A percentile compares a stretch with the other conserved stretches of the same genome.
These are phyloP conservation scores for Pogonocichla stellata DNA, from an alignment of 2,113 vertebrate species.

Conservation along the genomic window DNA sequence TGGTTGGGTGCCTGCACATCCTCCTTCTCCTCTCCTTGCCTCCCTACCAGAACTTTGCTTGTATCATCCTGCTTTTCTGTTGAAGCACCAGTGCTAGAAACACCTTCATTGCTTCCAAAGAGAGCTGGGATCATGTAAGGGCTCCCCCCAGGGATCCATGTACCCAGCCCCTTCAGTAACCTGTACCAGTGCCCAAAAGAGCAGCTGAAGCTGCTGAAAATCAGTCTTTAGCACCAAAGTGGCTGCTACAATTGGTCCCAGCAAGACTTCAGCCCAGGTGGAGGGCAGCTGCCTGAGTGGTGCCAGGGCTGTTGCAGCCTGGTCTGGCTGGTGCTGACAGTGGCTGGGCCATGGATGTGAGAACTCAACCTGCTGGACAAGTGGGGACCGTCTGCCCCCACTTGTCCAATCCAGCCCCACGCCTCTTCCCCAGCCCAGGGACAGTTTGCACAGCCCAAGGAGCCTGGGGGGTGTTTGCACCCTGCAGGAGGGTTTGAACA, in stretches of 20 bases:
- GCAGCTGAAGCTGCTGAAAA: neutral
- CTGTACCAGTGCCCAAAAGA: neutral
- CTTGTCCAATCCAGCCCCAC: neutral
- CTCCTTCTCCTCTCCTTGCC: neutral
- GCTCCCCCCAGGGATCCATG: accelerated
- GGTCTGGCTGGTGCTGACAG: neutral
- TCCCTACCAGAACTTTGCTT: neutral
- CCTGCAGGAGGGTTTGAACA: neutral
- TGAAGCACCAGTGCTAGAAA: neutral
- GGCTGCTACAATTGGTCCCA: accelerated
- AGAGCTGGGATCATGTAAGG: neutral
- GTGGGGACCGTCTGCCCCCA: accelerated
- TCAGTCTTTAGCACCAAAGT: neutral
- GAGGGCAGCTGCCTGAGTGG: neutral
- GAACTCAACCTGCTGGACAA: neutral
- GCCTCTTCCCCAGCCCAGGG: neutral
- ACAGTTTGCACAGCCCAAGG: neutral
- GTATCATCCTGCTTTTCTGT: neutral
- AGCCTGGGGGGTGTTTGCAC: neutral
- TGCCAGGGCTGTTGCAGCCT: neutral
- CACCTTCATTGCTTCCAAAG: neutral
- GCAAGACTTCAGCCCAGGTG: neutral
- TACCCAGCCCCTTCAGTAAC: neutral
- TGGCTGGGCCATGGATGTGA: accelerated
- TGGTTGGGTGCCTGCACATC: accelerated